phyloP scores from a whole-genome alignment of 64 coral and sea anemone genomes.

The Trachythela sp. region DNA sequence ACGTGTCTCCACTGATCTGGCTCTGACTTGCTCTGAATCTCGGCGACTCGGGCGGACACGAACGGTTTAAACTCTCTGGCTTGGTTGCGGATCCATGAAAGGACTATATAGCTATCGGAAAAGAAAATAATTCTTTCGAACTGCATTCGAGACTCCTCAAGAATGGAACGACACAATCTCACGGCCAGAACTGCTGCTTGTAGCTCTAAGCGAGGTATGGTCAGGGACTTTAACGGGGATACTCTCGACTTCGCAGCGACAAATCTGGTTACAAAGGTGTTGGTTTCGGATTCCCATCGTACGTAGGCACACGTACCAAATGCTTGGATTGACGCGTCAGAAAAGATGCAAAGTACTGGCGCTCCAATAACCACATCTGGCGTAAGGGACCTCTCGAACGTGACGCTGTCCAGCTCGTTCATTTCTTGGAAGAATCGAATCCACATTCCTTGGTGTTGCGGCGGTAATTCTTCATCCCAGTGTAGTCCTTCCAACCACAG shows the following conservation, averaged over 20 bases:
- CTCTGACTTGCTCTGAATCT: background rate
- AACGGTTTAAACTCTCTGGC: background rate
- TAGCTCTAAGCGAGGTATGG: background rate
- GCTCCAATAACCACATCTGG: background rate
- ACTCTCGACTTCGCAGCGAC: background rate
- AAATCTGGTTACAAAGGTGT: background rate
- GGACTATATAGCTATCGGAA: background rate
- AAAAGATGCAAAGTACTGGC: background rate
- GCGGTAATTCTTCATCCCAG: conserved; percentile 48
- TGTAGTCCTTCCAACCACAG: conserved; percentile 35
- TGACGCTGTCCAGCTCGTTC: background rate
- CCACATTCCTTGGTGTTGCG: background rate
- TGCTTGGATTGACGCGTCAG: background rate
- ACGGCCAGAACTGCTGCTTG: background rate
- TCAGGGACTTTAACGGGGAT: background rate
- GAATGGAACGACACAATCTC: background rate
- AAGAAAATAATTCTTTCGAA: background rate
- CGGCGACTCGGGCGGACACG: background rate
- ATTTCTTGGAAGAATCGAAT: background rate
- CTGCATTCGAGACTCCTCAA: background rate
- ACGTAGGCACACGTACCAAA: background rate
- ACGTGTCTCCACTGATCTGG: background rate
- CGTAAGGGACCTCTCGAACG: background rate
- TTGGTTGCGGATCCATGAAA: background rate
- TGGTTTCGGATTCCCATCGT: background rate